Base-by-base conservation (phyloP, 30 jellyfish, hydroid and myxozoan species). In the Cassiopea andromeda region DNA sequence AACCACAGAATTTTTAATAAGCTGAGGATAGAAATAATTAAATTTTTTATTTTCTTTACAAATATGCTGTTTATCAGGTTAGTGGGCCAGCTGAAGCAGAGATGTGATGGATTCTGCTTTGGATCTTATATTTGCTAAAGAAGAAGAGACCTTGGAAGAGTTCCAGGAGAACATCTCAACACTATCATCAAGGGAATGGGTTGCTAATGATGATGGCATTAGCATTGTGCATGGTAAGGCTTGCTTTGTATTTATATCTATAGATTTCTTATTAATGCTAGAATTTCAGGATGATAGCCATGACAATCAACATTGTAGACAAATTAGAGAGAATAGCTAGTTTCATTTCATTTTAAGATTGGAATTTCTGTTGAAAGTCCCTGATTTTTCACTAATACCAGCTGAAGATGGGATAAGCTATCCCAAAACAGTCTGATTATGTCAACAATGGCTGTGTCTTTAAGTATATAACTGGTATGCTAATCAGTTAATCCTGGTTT, bases 121-220 rank as follows among this genome's bases (percentile, higher is more conserved):
- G 60, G 59, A 78, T 38, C 2, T 48, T 7, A 78, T 78, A 48
- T 78, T 82, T 49, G 82, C 27, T 15, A 69, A 46, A 16, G 82
- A 82, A 13, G 90, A 82, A 18, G 90, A 82, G 54, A 82, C 81
- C 13, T 67, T 64, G 10, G 90, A 82, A 54, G 90, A 82, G 44
- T 19, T 67, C 47, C 71, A 46, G 38, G 83, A 46, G 54, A 82
- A 46, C 17, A 17, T 82, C n/a, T 77, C 86, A 14, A 58, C 70
- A 7, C n/a, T 77, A 57, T 77, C 86, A 1, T 45, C 73, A 48
- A 13, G 54, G 15, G 86, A 77, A 47, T 19, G 59, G 86, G 50
- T 46, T 38, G 50, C 2, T 70, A 16, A 70, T 43, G 54, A 70
- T 7, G 54, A 5, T 50, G 64, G 9, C 9, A 9, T 2, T 9